These are phyloP conservation scores for Coremacera marginata DNA, from an alignment of 2,888 invertebrate species.

Conservation along the genomic window DNA sequence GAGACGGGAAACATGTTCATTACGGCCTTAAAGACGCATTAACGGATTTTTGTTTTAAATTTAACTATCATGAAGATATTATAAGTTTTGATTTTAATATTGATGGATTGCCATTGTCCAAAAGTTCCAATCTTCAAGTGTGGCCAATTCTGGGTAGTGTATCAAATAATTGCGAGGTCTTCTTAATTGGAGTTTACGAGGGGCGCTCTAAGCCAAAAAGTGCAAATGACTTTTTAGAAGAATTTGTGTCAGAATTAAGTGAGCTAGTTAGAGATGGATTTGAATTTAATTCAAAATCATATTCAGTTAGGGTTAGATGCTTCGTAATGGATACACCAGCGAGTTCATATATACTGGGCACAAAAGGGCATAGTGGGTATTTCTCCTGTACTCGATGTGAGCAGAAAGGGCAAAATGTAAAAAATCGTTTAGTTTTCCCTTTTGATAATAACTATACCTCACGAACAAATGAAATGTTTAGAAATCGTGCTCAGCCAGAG, in stretches of 20 bases:
- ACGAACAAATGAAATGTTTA: conserved; percentile 12
- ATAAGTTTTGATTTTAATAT: conserved; percentile 36
- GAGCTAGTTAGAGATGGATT: not conserved
- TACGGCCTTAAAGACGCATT: conserved; percentile 37
- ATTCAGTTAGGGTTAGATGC: not conserved
- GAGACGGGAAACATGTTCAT: conserved; percentile 8
- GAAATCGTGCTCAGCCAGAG: conserved; percentile 19
- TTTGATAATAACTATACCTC: not conserved
- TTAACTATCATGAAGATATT: conserved; percentile 1
- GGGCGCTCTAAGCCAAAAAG: not conserved
- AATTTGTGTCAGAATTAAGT: not conserved
- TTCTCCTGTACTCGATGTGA: conserved; percentile 32
- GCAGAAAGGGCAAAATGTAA: conserved; percentile 12
- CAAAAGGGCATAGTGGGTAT: conserved; percentile 35
- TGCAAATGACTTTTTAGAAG: not conserved
- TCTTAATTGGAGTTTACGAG: not conserved
- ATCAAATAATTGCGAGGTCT: not conserved
- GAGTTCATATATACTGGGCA: conserved; percentile 25
- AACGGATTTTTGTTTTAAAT: conserved; percentile 38
- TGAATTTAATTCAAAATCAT: not conserved
- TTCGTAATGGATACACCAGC: conserved; percentile 37
- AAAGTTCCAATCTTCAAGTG: conserved; percentile 32
- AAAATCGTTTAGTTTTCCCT: conserved; percentile 28
- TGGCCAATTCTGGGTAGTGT: conserved; percentile 38
- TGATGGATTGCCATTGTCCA: conserved; percentile 40